phyloP scores from a whole-genome alignment of 2,888 invertebrate species.

The Tinea trinotella region DNA sequence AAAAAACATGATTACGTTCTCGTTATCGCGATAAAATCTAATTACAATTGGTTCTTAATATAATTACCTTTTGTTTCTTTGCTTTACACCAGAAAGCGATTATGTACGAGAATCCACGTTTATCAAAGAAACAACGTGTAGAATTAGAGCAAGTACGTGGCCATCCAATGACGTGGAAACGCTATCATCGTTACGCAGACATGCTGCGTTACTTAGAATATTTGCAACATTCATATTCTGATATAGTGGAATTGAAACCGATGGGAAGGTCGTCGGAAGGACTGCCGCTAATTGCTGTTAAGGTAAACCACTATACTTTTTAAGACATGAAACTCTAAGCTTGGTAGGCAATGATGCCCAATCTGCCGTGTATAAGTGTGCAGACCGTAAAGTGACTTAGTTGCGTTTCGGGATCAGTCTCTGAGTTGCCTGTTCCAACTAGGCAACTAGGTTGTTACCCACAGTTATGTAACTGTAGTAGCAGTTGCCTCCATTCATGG shows the following conservation, averaged over 20 bases:
- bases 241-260: constrained; percentile 76
- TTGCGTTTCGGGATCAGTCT: no score
- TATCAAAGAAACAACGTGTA: constrained; percentile 73
- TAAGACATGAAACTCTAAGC: no score
- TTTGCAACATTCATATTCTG: constrained; percentile 75
- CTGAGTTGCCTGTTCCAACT: no score
- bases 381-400: no score
- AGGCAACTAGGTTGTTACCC: no score
- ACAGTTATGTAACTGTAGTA: no score
- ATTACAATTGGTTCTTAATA: not conserved
- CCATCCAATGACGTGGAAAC: constrained; percentile 79
- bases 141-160: constrained; percentile 71
- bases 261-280: constrained; percentile 83
- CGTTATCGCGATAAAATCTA: not conserved
- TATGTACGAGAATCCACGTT: constrained; percentile 76
- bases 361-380: no score
- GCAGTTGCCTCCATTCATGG: no score
- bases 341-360: no score
- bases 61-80: not conserved
- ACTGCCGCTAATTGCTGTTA: constrained; percentile 78
- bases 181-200: constrained; percentile 80
- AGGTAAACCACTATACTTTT: constrained; percentile 67
- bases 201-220: constrained; percentile 79
- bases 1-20: not conserved
- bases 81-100: constrained; percentile 73